These are phyloP conservation scores for Sylvia borin DNA, from an alignment of 2,797 vertebrate species.

Conservation along the genomic window DNA sequence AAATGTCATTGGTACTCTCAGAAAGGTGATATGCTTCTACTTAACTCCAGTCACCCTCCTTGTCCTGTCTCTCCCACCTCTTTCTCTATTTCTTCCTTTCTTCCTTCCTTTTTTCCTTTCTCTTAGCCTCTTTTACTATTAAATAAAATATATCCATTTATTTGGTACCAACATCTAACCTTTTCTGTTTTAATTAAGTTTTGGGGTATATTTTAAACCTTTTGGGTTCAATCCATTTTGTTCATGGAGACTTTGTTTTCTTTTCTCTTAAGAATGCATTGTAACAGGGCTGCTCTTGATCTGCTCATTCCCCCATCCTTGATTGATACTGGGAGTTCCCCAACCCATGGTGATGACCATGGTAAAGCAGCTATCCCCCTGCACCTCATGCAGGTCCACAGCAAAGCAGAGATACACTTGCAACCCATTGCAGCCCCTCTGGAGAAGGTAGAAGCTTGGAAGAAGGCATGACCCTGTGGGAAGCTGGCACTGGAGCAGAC, in stretches of 20 bases:
- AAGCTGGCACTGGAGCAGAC: neutral
- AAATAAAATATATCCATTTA: neutral
- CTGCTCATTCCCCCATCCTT: neutral
- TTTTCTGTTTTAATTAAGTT: neutral
- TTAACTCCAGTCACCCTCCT: neutral
- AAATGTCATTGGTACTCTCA: accelerated
- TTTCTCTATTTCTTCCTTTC: neutral
- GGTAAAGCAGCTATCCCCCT: neutral
- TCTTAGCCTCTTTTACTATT: neutral
- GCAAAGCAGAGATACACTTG: neutral
- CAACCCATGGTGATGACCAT: neutral
- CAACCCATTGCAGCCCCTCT: accelerated
- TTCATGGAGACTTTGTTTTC: neutral
- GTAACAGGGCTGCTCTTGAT: neutral
- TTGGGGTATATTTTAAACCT: neutral
- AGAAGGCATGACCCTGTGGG: neutral
- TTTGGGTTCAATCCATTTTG: neutral
- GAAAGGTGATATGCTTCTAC: neutral
- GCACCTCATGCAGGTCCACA: neutral
- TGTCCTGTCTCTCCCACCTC: neutral
- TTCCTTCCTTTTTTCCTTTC: neutral
- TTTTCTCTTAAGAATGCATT: accelerated
- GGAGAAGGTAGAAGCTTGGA: neutral
- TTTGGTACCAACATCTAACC: neutral
- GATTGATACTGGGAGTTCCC: too few species aligned